phyloP scores from a whole-genome alignment of 2,888 invertebrate species.

The Hofmannophila pseudospretella region DNA sequence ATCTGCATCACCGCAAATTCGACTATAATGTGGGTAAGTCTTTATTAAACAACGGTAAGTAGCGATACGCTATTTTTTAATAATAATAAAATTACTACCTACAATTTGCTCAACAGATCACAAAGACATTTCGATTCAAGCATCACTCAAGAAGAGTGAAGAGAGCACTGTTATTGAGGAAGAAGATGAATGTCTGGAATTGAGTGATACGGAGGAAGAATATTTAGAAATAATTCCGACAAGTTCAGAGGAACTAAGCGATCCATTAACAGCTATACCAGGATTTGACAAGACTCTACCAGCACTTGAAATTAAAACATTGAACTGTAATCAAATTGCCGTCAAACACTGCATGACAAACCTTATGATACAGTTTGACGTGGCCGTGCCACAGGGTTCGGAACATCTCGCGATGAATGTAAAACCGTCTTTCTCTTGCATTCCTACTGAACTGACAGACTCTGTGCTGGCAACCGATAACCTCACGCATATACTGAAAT shows the following conservation, averaged over 20 bases:
- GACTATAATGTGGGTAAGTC: not conserved
- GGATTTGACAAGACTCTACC: conserved; percentile 43
- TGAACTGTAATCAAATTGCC: conserved; percentile 44
- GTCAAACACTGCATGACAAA: conserved; percentile 54
- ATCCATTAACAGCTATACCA: conserved; percentile 25
- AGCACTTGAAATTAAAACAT: conserved; percentile 41
- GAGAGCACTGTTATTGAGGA: conserved; percentile 9
- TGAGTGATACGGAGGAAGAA: no score
- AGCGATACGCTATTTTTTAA: no score
- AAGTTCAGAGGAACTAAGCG: not conserved
- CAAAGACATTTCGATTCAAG: conserved; percentile 38
- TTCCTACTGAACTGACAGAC: conserved; percentile 24
- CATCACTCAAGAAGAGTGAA: conserved; percentile 9
- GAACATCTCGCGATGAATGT: conserved; percentile 15
- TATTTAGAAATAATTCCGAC: no score
- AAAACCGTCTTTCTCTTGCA: conserved; percentile 28
- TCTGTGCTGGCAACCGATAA: conserved; percentile 23
- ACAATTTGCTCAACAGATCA: no score
- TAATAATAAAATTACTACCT: no score
- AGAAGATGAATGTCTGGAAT: conserved; percentile 9
- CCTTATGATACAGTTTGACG: conserved; percentile 54
- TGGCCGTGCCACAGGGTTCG: conserved; percentile 31
- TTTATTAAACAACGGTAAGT: no score
- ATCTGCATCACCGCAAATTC: not conserved
- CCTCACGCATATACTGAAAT: conserved; percentile 48